Conservation (phyloP, 2,113 vertebrate genomes). For the Hiodon alosoides region DNA sequence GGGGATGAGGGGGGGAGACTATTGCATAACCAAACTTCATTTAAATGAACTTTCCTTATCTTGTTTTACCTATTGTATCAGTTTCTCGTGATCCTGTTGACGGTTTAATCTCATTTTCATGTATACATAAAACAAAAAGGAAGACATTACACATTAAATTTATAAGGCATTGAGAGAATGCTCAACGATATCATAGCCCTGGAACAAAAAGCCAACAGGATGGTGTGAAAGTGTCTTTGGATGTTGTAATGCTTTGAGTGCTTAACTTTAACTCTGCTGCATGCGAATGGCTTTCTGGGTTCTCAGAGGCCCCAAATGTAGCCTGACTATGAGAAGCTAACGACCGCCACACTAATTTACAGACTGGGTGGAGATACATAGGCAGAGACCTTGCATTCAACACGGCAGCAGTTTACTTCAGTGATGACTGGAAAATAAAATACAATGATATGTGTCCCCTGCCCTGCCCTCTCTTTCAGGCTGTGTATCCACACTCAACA, state of each 20-base stretch:
- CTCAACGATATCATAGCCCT: no score
- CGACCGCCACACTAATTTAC: constrained; percentile 57
- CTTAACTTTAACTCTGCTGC: no score
- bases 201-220: neutral
- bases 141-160: no score
- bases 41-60: no score
- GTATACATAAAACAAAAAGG: no score
- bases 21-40: neutral
- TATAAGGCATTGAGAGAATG: no score
- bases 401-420: constrained; percentile 51
- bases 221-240: neutral
- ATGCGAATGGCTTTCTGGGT: neutral
- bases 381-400: constrained; percentile 62
- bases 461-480: constrained; percentile 32
- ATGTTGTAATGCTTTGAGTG: no score
- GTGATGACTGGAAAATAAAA: constrained; percentile 52
- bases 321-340: constrained; percentile 1
- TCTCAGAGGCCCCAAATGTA: neutral
- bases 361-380: constrained; percentile 49
- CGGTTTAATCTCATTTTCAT: no score
- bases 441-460: constrained; percentile 69
- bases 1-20: constrained; percentile 63
- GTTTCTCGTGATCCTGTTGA: no score
- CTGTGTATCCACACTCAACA: constrained; percentile 54
- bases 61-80: no score